Evolutionary conservation across 2,888 invertebrate species (phyloP), one percentile per base, ranked within the genome.

Genomic region (Caenorhabditis panamensis): DNA sequence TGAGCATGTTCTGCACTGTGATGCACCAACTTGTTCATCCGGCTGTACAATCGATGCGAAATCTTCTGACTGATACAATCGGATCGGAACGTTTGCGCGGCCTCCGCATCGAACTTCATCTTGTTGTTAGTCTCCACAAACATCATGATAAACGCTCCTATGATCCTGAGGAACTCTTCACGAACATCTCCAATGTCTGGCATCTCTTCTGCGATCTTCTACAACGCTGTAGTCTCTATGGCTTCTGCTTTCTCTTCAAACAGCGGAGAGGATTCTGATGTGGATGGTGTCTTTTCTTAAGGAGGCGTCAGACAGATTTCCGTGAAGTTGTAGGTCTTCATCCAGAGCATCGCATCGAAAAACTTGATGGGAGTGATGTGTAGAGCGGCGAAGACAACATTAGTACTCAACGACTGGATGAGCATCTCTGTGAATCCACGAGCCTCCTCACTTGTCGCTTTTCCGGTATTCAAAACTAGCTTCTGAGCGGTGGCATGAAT

Each of bases 351-450:
- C n/a, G n/a, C n/a, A n/a, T n/a, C n/a, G n/a, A n/a, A n/a, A n/a
- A n/a, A n/a, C n/a, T n/a, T 56, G 16, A 64, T 53, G 0, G 77
- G 79, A 8, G 82, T 82, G 59, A 84, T 83, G 37, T 84, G 84
- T 11, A 87, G 67, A 4, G 87, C 84, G 8, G 85, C 84, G 58
- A 87, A 87, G 1, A 85, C 69, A 11, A 79, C 71, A 49, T 82
- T 85, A 13, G 79, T 76, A 18, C 76, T 68, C 66, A 85, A 95
- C 95, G 90, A 82, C 13, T 95, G 94, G 16, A 96, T 95, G 79
- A 93, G 91, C 90, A 92, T 97, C 90, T 97, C 95, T 54, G 96
- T 94, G 91, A 97, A 97, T 16, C 95, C 94, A 11, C 96, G 92
- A 0, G 96, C 97, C 92, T 97, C 97, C 81, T 93, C 92, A 0